These are phyloP conservation scores for Puma concolor DNA, from an alignment of 2,113 vertebrate species.

Conservation along the genomic window DNA sequence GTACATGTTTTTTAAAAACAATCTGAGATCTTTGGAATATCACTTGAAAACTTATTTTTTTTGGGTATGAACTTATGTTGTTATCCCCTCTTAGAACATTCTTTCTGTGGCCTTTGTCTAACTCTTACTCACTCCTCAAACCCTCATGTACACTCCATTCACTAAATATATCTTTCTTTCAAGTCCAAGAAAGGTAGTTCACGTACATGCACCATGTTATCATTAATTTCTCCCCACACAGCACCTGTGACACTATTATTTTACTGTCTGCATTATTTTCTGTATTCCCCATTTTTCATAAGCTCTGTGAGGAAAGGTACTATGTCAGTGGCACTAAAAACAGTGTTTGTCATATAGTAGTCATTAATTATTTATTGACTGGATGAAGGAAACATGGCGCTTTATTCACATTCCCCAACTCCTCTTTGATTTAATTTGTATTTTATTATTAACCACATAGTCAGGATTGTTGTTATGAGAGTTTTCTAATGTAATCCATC, in stretches of 20 bases:
- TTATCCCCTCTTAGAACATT: neutral
- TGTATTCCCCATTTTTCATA: neutral
- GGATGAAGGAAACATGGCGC: neutral
- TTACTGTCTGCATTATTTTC: neutral
- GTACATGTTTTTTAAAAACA: neutral
- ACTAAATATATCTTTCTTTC: neutral
- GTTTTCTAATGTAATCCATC: neutral
- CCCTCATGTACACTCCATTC: neutral
- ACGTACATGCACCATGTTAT: neutral
- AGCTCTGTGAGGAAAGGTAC: neutral
- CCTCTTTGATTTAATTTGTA: neutral
- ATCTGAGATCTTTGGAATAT: neutral
- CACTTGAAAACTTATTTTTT: neutral
- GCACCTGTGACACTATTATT: neutral
- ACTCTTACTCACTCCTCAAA: neutral
- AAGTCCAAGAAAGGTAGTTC: neutral
- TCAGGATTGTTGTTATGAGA: neutral
- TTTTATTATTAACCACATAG: neutral
- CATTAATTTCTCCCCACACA: fast-evolving
- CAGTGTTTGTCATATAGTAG: neutral
- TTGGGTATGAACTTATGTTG: neutral
- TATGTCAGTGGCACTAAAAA: neutral
- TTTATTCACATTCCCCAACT: neutral
- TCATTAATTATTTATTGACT: neutral
- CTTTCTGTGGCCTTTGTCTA: neutral